These are phyloP conservation scores for Sander lucioperca DNA, from an alignment of 2,113 vertebrate species.

Conservation along the genomic window DNA sequence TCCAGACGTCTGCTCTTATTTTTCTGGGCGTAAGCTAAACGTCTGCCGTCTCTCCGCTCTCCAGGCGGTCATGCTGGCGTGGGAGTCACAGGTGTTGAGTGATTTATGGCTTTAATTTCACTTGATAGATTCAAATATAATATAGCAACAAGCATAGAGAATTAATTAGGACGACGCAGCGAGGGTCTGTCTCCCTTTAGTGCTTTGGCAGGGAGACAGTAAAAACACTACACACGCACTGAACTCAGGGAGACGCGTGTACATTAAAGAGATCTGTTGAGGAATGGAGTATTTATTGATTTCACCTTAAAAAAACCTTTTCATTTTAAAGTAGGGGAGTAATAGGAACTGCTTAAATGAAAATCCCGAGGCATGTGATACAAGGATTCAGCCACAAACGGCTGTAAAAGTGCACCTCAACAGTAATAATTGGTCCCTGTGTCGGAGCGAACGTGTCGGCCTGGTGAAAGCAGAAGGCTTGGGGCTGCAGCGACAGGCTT, in stretches of 20 bases:
- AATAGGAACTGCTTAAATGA: background rate
- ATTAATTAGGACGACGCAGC: slow-evolving; percentile 59
- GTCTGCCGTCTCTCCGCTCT: slow-evolving; percentile 41
- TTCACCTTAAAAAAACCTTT: slow-evolving; percentile 19
- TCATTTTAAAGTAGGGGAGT: background rate
- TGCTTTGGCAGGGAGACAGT: slow-evolving; percentile 24
- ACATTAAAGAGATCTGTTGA: background rate
- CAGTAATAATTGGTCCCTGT: background rate
- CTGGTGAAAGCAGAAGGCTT: background rate
- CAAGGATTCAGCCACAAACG: background rate
- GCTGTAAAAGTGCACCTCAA: background rate
- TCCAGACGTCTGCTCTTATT: slow-evolving; percentile 42
- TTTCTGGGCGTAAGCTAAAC: slow-evolving; percentile 52
- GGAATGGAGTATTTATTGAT: background rate
- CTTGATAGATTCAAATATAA: slow-evolving; percentile 73
- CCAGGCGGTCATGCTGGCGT: slow-evolving; percentile 27
- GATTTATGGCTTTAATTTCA: slow-evolving; percentile 81
- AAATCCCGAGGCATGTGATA: background rate
- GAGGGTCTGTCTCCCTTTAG: slow-evolving; percentile 38
- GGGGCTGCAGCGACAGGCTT: slow-evolving; percentile 2
- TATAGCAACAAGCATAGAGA: slow-evolving; percentile 44
- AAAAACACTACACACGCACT: slow-evolving; percentile 38
- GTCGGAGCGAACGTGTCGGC: background rate
- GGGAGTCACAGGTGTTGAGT: slow-evolving; percentile 76
- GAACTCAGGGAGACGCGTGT: background rate